Evolutionary conservation across 2,113 vertebrate species (phyloP).

Genomic region (Grammomys surdaster): DNA sequence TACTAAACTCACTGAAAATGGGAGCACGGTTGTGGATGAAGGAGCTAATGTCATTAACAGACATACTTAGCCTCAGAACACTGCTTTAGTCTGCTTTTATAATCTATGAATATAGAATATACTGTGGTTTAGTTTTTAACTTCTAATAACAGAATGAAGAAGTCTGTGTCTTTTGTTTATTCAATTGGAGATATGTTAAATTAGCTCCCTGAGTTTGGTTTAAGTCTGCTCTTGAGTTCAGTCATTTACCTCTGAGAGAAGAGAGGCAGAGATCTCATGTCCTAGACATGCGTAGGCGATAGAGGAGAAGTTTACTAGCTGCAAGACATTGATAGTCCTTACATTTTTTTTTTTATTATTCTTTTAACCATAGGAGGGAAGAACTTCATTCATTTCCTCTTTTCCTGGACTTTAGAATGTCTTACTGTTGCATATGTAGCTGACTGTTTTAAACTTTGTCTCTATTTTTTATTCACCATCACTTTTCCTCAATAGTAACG

Average conservation of each 20-base stretch:
- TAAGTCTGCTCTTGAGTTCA: slow-evolving; percentile 16
- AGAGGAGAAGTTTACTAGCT: neutral
- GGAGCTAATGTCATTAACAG: slow-evolving; percentile 47
- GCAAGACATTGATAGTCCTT: neutral
- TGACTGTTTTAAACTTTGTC: neutral
- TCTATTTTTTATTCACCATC: neutral
- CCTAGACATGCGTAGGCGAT: neutral
- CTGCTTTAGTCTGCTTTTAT: neutral
- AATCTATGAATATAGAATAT: neutral
- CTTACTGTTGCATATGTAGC: neutral
- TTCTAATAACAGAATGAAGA: slow-evolving; percentile 13
- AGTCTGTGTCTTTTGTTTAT: slow-evolving; percentile 33
- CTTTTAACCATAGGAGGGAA: neutral
- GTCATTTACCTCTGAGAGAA: neutral
- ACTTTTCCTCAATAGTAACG: neutral
- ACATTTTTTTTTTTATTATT: slow-evolving; percentile 4
- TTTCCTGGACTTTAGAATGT: neutral
- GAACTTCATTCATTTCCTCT: slow-evolving; percentile 25
- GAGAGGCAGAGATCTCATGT: neutral
- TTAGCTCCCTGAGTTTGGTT: slow-evolving; percentile 21
- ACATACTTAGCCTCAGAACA: neutral
- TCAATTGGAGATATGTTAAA: slow-evolving; percentile 12
- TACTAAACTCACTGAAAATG: slow-evolving; percentile 57
- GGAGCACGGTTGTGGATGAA: neutral
- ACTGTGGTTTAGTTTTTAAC: slow-evolving; percentile 42